Conservation (phyloP, 2,888 invertebrate genomes). For the Troides aeacus region DNA sequence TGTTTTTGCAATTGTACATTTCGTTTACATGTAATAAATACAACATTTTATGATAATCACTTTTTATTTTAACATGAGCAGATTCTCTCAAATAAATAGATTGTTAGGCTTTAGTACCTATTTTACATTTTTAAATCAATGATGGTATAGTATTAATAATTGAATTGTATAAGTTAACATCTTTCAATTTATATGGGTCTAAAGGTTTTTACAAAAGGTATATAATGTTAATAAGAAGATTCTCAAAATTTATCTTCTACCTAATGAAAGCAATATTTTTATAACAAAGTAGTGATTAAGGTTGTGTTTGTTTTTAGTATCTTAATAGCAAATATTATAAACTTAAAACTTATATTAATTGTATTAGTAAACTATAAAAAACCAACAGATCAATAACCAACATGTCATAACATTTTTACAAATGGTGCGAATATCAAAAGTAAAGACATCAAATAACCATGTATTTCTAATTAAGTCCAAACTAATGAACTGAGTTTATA, state of each 20-base stretch:
- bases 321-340: not conserved
- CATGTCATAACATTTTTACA: too few species aligned
- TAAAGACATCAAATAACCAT: not conserved
- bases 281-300: conserved; percentile 1
- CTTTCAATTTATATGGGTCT: too few species aligned
- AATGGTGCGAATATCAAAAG: not conserved
- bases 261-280: conserved; percentile 12
- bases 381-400: not conserved
- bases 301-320: conserved; percentile 7
- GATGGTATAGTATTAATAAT: not conserved
- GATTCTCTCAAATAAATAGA: not conserved
- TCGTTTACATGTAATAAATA: not conserved
- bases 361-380: not conserved
- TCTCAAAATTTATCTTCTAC: not conserved
- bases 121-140: not conserved
- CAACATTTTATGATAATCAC: not conserved
- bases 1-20: not conserved
- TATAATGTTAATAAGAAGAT: not conserved
- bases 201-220: not conserved
- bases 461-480: not conserved
- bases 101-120: not conserved
- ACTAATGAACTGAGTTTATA: conserved; percentile 21
- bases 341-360: conserved; percentile 1
- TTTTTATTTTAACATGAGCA: not conserved
- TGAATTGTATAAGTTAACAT: too few species aligned